phyloP scores from a whole-genome alignment of 2,113 vertebrate species.

The Semicossyphus pulcher region DNA sequence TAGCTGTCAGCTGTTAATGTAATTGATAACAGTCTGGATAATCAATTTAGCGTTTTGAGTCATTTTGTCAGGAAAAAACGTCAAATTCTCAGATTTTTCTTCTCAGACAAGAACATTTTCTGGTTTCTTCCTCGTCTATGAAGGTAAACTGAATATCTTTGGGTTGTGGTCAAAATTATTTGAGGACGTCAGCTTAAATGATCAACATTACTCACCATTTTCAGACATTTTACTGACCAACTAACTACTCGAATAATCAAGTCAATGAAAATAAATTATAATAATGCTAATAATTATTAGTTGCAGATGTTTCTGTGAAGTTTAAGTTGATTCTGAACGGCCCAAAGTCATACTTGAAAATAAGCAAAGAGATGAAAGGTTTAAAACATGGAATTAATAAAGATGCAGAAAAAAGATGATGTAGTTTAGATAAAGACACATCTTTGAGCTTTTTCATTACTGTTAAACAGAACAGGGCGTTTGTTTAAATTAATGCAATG shows the following conservation, averaged over 20 bases:
- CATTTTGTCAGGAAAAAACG: no score
- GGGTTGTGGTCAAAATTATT: no score
- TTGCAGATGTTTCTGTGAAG: neutral
- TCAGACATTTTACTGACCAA: no score
- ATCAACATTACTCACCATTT: no score
- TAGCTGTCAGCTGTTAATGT: neutral
- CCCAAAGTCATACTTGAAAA: neutral
- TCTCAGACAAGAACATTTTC: no score
- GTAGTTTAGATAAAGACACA: neutral
- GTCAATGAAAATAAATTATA: neutral
- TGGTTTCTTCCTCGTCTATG: no score
- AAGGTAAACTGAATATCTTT: neutral
- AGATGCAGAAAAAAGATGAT: neutral
- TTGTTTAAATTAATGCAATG: neutral
- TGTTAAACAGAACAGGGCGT: neutral
- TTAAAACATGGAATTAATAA: constrained; percentile 1
- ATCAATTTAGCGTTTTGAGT: no score
- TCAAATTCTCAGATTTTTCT: no score
- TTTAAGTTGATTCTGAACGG: neutral
- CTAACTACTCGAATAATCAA: neutral
- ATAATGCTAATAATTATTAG: neutral
- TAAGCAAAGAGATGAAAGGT: constrained; percentile 18
- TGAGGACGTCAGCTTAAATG: no score
- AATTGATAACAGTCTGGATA: neutral
- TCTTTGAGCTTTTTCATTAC: neutral